A percentile compares a stretch with the other conserved stretches of the same genome.
These are phyloP conservation scores for Hetaerina americana DNA, from an alignment of 1,140 invertebrate genomes.

Conservation along the genomic window DNA sequence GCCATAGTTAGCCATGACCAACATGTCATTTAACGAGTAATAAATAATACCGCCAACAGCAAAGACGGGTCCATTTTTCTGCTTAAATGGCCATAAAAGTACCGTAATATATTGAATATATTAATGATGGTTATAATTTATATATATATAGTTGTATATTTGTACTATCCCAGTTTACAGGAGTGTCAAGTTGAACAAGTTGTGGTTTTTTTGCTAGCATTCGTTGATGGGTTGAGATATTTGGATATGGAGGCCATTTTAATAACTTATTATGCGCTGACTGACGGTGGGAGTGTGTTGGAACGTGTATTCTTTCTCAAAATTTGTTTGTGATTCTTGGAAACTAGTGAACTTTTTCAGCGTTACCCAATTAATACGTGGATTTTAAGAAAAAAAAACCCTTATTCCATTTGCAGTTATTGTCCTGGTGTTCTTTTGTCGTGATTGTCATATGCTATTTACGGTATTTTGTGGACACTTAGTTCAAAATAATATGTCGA, in stretches of 20 bases:
- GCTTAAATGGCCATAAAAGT: constrained; percentile 14
- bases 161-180: constrained; percentile 12
- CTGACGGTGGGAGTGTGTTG: background rate
- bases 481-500: constrained; percentile 13
- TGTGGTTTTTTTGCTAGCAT: constrained; percentile 6
- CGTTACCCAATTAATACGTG: background rate
- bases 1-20: constrained; percentile 8
- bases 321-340: constrained; percentile 4
- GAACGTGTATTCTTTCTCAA: constrained; percentile 8
- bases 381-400: background rate
- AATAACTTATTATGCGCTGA: constrained; percentile 6
- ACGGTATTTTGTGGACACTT: constrained; percentile 12
- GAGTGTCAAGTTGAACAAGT: background rate
- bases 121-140: constrained; percentile 9
- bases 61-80: constrained; percentile 13
- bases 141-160: constrained; percentile 6
- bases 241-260: constrained; percentile 4
- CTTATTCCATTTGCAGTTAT: constrained; percentile 3
- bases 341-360: background rate
- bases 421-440: constrained; percentile 1
- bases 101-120: constrained; percentile 10
- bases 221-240: constrained; percentile 5
- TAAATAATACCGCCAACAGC: constrained; percentile 13
- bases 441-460: constrained; percentile 6
- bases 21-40: background rate